phyloP scores from a whole-genome alignment of 2,888 invertebrate genomes.

The Tribolium freemani region DNA sequence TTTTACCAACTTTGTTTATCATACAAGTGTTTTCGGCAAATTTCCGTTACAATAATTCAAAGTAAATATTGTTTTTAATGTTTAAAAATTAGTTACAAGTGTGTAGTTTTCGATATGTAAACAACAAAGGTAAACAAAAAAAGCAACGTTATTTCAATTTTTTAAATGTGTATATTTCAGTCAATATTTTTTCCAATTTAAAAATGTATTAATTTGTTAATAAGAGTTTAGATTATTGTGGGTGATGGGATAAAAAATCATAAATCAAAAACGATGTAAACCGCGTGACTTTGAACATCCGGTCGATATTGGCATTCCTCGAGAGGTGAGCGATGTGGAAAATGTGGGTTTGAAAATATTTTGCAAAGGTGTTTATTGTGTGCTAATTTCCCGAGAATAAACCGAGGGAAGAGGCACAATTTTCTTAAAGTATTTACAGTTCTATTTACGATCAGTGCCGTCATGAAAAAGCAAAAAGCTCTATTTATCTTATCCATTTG shows the following conservation, averaged over 20 bases:
- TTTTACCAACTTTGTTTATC: neutral
- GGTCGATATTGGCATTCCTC: neutral
- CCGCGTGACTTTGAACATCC: neutral
- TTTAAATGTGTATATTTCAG: no score
- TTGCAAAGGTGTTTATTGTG: slow-evolving; percentile 23
- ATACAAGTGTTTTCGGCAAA: neutral
- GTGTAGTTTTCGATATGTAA: no score
- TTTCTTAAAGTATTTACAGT: slow-evolving; percentile 44
- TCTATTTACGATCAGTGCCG: slow-evolving; percentile 45
- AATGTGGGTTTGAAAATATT: slow-evolving; percentile 9
- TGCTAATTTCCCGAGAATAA: slow-evolving; percentile 33
- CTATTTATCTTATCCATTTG: slow-evolving; percentile 48
- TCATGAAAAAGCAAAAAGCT: slow-evolving; percentile 46
- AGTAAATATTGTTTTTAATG: neutral
- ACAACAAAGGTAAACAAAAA: no score
- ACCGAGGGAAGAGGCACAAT: slow-evolving; percentile 40
- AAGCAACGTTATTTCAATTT: no score
- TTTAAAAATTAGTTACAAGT: no score
- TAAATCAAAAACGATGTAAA: slow-evolving; percentile 7
- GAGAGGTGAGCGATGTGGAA: neutral
- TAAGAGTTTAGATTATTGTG: slow-evolving; percentile 3
- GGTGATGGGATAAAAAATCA: slow-evolving; percentile 1
- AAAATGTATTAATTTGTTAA: no score
- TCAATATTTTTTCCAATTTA: no score
- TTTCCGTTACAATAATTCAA: neutral